A percentile compares a stretch with the other conserved stretches of the same genome.
Evolutionary conservation across 2,797 vertebrate species (phyloP).

Genomic region (Cirrhinus mrigala): DNA sequence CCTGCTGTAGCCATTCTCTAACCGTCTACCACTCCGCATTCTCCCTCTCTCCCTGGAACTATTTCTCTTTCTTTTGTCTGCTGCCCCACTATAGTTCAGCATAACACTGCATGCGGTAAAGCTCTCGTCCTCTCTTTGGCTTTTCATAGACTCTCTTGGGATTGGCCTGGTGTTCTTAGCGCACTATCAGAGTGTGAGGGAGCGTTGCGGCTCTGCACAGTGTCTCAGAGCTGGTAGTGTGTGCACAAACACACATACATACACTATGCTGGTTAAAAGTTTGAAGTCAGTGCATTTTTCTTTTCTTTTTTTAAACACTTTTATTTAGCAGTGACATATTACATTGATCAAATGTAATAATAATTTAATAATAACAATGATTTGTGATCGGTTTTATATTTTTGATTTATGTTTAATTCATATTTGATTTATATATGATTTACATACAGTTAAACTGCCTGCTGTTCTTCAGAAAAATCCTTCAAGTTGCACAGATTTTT

Average conservation of each 20-base stretch:
- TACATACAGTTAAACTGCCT: too few species aligned
- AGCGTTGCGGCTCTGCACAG: slow-evolving; percentile 58
- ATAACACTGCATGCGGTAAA: neutral
- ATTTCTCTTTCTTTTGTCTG: neutral
- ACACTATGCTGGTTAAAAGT: neutral
- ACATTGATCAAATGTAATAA: neutral
- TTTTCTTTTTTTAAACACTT: neutral
- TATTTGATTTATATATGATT: too few species aligned
- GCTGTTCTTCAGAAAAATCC: too few species aligned
- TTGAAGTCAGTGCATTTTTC: neutral
- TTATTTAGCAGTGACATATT: neutral
- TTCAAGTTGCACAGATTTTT: too few species aligned
- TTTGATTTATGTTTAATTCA: too few species aligned
- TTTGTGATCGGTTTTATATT: too few species aligned
- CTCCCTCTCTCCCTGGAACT: slow-evolving; percentile 21
- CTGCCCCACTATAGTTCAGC: neutral
- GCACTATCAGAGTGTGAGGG: slow-evolving; percentile 57
- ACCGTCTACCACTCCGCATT: slow-evolving; percentile 27
- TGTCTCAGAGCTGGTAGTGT: slow-evolving; percentile 48
- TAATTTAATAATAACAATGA: too few species aligned
- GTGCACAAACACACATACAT: slow-evolving; percentile 28
- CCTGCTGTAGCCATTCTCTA: slow-evolving; percentile 51
- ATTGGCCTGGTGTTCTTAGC: slow-evolving; percentile 60
- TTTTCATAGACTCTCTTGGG: slow-evolving; percentile 29
- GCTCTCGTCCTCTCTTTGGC: slow-evolving; percentile 22